Conservation (phyloP, 2,113 vertebrate species). For the Coryphaenoides rupestris region DNA sequence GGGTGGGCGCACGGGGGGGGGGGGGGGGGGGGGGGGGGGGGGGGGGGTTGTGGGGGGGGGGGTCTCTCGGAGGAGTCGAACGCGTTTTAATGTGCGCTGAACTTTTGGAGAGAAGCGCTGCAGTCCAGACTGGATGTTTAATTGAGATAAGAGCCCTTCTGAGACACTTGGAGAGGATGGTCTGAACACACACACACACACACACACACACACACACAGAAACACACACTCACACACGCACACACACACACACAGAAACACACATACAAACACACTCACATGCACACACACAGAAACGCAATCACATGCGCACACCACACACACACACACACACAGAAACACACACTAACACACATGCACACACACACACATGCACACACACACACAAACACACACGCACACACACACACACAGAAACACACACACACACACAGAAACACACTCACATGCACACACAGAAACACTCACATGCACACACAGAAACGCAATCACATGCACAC, state of each 20-base stretch:
- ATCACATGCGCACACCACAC: no score
- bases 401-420: constrained; percentile 3
- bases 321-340: not conserved
- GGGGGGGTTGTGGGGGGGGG: no score
- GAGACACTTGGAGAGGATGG: no score
- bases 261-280: constrained; percentile 1
- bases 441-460: not conserved
- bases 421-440: not conserved
- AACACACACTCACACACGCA: not conserved
- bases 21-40: no score
- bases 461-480: no score
- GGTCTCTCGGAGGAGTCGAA: no score
- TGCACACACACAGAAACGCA: not conserved
- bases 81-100: not conserved
- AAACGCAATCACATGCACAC: not conserved
- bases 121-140: not conserved
- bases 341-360: no score
- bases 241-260: constrained; percentile 3
- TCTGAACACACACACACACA: not conserved
- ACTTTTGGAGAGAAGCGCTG: not conserved
- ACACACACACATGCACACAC: not conserved
- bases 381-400: constrained; percentile 1
- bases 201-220: not conserved
- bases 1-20: no score
- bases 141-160: no score